Evolutionary conservation across 1,140 invertebrate genomes (phyloP).

Genomic region (Agrilus planipennis): DNA sequence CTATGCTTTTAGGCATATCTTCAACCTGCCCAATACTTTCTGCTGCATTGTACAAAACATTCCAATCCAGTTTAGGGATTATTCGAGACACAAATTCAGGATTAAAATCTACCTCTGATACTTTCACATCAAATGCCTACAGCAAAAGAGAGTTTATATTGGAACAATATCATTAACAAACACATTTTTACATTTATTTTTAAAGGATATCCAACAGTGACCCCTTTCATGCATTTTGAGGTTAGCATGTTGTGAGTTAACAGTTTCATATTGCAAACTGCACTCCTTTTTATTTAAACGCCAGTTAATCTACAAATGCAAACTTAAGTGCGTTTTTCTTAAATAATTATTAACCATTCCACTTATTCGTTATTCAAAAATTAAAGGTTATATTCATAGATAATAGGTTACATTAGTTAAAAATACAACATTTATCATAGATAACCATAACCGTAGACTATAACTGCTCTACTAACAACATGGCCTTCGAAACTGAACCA

Average conservation of each 20-base stretch:
- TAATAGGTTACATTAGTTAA: no score
- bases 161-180: neutral
- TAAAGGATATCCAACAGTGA: slow-evolving; percentile 83
- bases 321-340: no score
- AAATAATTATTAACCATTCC: no score
- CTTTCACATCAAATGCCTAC: slow-evolving; percentile 70
- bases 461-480: no score
- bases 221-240: slow-evolving; percentile 88
- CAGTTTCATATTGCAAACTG: slow-evolving; percentile 93
- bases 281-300: no score
- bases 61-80: slow-evolving; percentile 81
- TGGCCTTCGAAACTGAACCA: no score
- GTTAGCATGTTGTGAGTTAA: slow-evolving; percentile 96
- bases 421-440: no score
- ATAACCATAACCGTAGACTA: no score
- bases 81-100: slow-evolving; percentile 81
- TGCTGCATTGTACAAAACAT: slow-evolving; percentile 65
- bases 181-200: slow-evolving; percentile 58
- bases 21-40: slow-evolving; percentile 66
- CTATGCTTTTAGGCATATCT: slow-evolving; percentile 63
- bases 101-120: slow-evolving; percentile 80
- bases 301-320: no score
- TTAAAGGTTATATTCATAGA: no score
- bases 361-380: no score
- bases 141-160: slow-evolving; percentile 16